A percentile compares a stretch with the other conserved stretches of the same genome.
Evolutionary conservation across 2,797 vertebrate species (phyloP).

Genomic region (Molossus molossus): DNA sequence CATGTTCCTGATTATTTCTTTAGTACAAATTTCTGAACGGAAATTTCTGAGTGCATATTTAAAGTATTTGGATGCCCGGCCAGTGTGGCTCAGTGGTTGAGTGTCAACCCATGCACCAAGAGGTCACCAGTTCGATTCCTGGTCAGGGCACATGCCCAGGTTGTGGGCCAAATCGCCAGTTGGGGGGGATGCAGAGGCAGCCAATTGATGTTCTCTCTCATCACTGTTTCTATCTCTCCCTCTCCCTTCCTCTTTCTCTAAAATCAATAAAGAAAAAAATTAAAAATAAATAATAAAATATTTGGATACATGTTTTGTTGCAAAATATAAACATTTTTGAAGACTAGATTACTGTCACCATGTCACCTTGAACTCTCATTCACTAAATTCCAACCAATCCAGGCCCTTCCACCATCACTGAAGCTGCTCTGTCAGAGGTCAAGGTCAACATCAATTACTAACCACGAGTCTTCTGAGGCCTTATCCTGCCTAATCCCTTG

Average conservation of each 20-base stretch:
- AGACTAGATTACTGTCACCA: background rate
- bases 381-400: background rate
- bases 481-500: background rate
- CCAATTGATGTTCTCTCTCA: no score
- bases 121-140: no score
- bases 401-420: background rate
- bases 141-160: no score
- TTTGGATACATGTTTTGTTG: background rate
- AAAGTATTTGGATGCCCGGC: background rate
- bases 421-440: background rate
- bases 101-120: no score
- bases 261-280: no score
- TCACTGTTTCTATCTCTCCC: no score
- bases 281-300: background rate
- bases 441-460: background rate
- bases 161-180: no score
- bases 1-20: constrained; percentile 36
- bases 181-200: no score
- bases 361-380: constrained; percentile 19
- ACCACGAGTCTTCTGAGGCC: background rate
- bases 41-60: constrained; percentile 10
- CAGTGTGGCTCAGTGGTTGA: no score
- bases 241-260: no score
- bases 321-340: constrained; percentile 35
- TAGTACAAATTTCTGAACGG: constrained; percentile 43